Base-by-base conservation (phyloP, 2,888 invertebrate species). In the Mythimna vitellina region DNA sequence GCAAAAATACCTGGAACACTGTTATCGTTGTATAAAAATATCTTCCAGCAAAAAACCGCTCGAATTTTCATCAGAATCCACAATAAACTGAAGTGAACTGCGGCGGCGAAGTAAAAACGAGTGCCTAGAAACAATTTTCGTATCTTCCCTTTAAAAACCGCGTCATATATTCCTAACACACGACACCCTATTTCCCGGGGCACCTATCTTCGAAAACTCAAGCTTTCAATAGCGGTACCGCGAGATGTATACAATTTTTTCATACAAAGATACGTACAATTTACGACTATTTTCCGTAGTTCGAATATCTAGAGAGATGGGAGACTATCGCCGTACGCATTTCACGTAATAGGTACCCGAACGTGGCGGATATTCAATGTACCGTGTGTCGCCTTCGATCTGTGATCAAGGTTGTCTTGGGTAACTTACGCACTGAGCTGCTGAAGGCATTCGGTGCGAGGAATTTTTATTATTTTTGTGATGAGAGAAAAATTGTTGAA, bases 251-350 rank as follows among this genome's bases (percentile, higher is more conserved):
- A 82, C 80, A 81, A 78, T 85, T 87, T 89, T 87, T 88, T 84
- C 68, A 75, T 81, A 82, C 80, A 76, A 76, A 83, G 87, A 90
- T 89, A 88, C 84, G 86, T 85, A 84, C 86, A 87, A 90, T 88
- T 89, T 90, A 91, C 85, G 91, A 84, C 87, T 83, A 87, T 88
- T 86, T 90, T 89, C 89, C 89, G 87, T 84, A 80, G 82, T 88
- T 85, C 84, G 87, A 87, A 87, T 88, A 87, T 88, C 87, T 89
- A 74, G 76, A 78, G 76, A 80, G 81, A 85, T 84, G 81, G 78
- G 29, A 69, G 76, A 76, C 78, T 81, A 81, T 85, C 77, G 66
- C 3, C 63, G 68, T 78, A 82, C 80, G 86, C 84, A 82, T 87
- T 88, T 79, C 80, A 82, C 81, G 88, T 88, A 87, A 88, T 89